A percentile compares a stretch with the other conserved stretches of the same genome.
Evolutionary conservation across 2,888 invertebrate species (phyloP).

Genomic region (Mallateleia sp.): DNA sequence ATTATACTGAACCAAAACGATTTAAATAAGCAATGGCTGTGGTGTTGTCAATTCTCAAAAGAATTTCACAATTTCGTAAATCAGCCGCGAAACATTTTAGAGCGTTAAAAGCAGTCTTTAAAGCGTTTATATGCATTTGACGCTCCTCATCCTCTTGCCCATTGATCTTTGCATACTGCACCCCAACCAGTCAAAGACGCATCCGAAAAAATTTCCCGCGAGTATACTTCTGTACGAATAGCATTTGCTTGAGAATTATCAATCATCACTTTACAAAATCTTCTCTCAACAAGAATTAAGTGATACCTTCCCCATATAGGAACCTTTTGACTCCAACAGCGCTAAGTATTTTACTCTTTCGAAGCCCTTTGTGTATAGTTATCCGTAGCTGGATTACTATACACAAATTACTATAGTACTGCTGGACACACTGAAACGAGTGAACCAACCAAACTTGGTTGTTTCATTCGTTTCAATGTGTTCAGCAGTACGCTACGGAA

Average conservation of each 20-base stretch:
- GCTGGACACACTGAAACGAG: neutral
- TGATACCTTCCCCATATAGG: neutral
- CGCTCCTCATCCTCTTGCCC: neutral
- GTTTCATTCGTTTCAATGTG: too few relatives aligned
- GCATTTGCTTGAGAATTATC: neutral
- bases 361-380: neutral
- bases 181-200: neutral
- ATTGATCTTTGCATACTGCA: neutral
- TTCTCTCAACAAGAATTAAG: neutral
- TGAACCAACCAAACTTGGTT: neutral
- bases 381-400: too few relatives aligned
- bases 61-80: constrained; percentile 1
- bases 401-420: too few relatives aligned
- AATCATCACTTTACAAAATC: neutral
- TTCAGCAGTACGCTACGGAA: too few relatives aligned
- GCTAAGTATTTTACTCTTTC: neutral
- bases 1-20: constrained; percentile 16
- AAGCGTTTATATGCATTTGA: neutral
- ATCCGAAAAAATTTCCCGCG: neutral
- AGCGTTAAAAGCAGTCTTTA: constrained; percentile 2
- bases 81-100: constrained; percentile 12
- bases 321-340: neutral
- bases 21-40: constrained; percentile 27
- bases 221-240: neutral
- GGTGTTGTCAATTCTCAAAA: constrained; percentile 23